Conservation (phyloP, 2,888 invertebrate species). For the Parnassius mnemosyne region DNA sequence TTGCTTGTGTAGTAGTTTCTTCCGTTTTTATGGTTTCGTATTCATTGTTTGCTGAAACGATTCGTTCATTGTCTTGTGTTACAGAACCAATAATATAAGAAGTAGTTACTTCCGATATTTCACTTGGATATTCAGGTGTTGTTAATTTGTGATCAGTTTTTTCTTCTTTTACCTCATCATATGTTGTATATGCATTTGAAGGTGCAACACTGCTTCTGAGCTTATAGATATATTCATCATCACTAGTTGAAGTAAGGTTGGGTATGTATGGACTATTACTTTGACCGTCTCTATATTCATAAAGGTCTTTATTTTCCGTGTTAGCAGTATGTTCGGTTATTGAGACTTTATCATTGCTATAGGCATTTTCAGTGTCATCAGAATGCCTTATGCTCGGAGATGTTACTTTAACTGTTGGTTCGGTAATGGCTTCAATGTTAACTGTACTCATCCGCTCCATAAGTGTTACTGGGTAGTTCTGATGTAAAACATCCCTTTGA, state of each 20-base stretch:
- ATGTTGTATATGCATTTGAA: conserved; percentile 44
- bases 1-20: conserved; percentile 31
- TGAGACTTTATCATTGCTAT: conserved; percentile 62
- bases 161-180: conserved; percentile 52
- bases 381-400: conserved; percentile 48
- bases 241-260: conserved; percentile 43
- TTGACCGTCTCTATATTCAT: conserved; percentile 47
- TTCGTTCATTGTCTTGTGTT: conserved; percentile 51
- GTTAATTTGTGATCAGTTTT: conserved; percentile 47
- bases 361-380: conserved; percentile 68
- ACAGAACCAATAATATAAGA: conserved; percentile 46
- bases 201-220: conserved; percentile 52
- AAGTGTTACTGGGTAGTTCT: conserved; percentile 82
- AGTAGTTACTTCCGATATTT: conserved; percentile 40
- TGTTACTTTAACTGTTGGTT: conserved; percentile 51
- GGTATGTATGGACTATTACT: conserved; percentile 52
- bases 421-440: conserved; percentile 72
- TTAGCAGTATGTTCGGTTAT: conserved; percentile 51
- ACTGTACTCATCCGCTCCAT: conserved; percentile 72
- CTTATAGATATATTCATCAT: conserved; percentile 52
- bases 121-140: conserved; percentile 44
- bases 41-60: conserved; percentile 47
- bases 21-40: conserved; percentile 43
- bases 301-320: conserved; percentile 44
- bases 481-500: conserved; percentile 82